These are phyloP conservation scores for silkworm (Bombyx mori) DNA, from an alignment of 1,140 invertebrate species.

Conservation along the genomic window DNA sequence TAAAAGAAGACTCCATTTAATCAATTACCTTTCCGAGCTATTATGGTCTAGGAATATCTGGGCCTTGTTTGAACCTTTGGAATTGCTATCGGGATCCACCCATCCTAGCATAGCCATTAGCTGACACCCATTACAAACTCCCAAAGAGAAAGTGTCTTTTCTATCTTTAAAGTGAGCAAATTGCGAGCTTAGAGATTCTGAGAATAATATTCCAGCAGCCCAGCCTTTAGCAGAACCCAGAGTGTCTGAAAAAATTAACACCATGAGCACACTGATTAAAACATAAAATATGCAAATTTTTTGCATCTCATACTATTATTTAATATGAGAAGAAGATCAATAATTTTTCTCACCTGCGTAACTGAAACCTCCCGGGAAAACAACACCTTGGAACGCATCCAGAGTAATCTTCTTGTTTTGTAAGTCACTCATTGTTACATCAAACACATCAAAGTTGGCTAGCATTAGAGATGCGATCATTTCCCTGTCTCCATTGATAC, in stretches of 20 bases:
- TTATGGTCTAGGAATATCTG: slow-evolving; percentile 89
- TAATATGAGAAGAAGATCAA: not conserved
- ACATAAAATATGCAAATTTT: not conserved
- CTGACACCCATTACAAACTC: slow-evolving; percentile 98
- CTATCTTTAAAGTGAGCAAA: slow-evolving; percentile 81
- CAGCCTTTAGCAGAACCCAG: slow-evolving; percentile 97
- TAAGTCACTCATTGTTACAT: slow-evolving; percentile 93
- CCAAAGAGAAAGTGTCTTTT: slow-evolving; percentile 92
- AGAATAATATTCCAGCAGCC: slow-evolving; percentile 92
- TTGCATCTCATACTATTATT: not conserved
- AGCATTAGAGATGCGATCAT: slow-evolving; percentile 95
- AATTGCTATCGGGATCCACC: slow-evolving; percentile 71
- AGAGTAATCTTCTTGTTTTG: slow-evolving; percentile 78
- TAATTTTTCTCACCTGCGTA: slow-evolving; percentile 80
- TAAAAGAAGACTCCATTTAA: too few relatives aligned
- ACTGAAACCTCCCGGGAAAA: slow-evolving; percentile 98
- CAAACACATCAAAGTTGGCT: slow-evolving; percentile 94
- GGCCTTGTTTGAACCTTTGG: slow-evolving; percentile 46
- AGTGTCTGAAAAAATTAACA: slow-evolving; percentile 79
- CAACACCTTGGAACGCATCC: slow-evolving; percentile 87
- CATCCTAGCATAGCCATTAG: slow-evolving; percentile 91
- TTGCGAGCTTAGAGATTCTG: slow-evolving; percentile 75
- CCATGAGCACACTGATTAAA: not conserved
- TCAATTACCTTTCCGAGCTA: slow-evolving; percentile 77
- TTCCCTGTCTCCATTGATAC: slow-evolving; percentile 95